Conservation (phyloP, 2,113 vertebrate species). For the Callopanchax toddi region DNA sequence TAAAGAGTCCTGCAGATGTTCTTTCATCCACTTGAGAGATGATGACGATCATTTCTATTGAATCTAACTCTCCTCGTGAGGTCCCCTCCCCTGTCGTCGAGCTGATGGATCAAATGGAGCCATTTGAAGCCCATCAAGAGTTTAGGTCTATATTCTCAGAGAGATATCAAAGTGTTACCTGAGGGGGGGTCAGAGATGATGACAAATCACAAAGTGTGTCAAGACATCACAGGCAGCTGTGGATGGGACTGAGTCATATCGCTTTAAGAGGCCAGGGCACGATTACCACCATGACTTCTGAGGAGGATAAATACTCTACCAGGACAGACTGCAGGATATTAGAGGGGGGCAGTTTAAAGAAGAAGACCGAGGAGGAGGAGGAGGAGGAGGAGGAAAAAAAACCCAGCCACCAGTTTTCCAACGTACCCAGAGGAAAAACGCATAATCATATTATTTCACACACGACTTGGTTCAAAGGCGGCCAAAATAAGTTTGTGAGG, state of each 20-base stretch:
- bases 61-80: conserved; percentile 43
- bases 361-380: not conserved
- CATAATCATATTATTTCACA: conserved; percentile 81
- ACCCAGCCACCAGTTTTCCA: conserved; percentile 63
- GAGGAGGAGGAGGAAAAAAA: not conserved
- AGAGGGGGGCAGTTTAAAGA: conserved; percentile 37
- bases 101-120: conserved; percentile 56
- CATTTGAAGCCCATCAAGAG: conserved; percentile 56
- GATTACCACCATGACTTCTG: conserved; percentile 72
- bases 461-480: conserved; percentile 78
- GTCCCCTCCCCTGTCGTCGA: conserved; percentile 19
- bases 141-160: conserved; percentile 47
- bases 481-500: conserved; percentile 76
- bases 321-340: conserved; percentile 60
- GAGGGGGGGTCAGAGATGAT: conserved; percentile 71
- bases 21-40: conserved; percentile 15
- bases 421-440: conserved; percentile 75
- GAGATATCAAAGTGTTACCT: conserved; percentile 77
- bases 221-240: conserved; percentile 72
- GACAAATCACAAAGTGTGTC: conserved; percentile 74
- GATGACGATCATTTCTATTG: conserved; percentile 30
- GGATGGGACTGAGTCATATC: conserved; percentile 48
- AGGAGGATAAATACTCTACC: conserved; percentile 65
- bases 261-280: conserved; percentile 57
- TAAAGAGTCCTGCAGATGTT: not conserved